Evolutionary conservation across 2,113 vertebrate species (phyloP), one percentile per base, ranked within the genome.

Genomic region (Odocoileus hemionus): DNA sequence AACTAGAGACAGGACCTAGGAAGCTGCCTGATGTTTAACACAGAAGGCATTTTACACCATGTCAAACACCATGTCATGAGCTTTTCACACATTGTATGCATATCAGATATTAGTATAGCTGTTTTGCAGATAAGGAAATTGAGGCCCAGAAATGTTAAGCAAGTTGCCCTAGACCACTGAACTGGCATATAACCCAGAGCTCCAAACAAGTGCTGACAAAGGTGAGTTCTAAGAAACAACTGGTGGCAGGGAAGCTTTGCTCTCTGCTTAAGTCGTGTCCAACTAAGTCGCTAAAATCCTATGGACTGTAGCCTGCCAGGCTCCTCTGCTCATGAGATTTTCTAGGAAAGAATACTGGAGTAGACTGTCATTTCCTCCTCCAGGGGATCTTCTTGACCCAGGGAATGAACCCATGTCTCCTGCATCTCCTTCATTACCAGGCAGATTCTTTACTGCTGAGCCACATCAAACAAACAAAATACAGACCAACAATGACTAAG

Each of bases 401-500:
- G 70, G 36, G 25, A 43, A 76, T 12, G 1, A 70, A 70, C n/a
- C 10, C 67, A 39, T 26, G 70, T 43, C 70, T 76, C 70, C 25
- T 2, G 3, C 1, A 76, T 43, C 23, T 76, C 36, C 36, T 43
- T 39, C 21, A 43, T 43, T 25, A 76, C 23, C 23, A 43, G 70
- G 36, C 23, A 39, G 36, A 43, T 43, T 76, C 23, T 76, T 39
- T 43, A 43, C 3, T 23, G 26, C 12, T 25, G 21, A 76, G 19
- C 36, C 70, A 25, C 87, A 85, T 54, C n/a, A 52, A 91, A 54
- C 23, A 90, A 88, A 52, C 26, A 87, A 88, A 52, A 28, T 82
- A 67, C 55, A 78, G 45, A 28, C 16, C 6, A 28, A 55, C 19
- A 36, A 17, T 54, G 39, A 87, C 33, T 33, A 33, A 64, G 30